A percentile compares a stretch with the other conserved stretches of the same genome.
phyloP scores from a whole-genome alignment of 2,797 vertebrate genomes.

The Characodon lateralis region DNA sequence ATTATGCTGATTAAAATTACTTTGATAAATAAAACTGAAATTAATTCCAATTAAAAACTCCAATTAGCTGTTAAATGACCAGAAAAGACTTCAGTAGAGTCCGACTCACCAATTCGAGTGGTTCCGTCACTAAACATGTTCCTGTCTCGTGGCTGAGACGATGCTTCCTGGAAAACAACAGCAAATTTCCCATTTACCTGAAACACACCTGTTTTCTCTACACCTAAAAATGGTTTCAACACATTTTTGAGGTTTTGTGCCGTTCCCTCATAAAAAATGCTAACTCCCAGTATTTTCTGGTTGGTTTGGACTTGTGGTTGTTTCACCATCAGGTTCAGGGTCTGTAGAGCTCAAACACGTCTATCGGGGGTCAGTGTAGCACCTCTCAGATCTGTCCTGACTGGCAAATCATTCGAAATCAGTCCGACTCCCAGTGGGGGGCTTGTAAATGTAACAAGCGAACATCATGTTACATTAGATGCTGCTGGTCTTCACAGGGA shows the following conservation, averaged over 20 bases:
- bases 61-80: background rate
- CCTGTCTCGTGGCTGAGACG: slow-evolving; percentile 21
- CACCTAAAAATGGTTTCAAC: background rate
- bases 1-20: background rate
- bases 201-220: background rate
- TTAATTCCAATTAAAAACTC: background rate
- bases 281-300: background rate
- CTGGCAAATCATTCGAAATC: too few species aligned
- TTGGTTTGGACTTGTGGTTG: background rate
- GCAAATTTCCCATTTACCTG: background rate
- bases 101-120: slow-evolving; percentile 73
- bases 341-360: background rate
- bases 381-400: too few species aligned
- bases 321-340: background rate
- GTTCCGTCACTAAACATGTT: slow-evolving; percentile 74
- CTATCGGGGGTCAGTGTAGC: background rate
- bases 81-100: background rate
- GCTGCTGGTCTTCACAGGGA: too few species aligned
- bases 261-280: background rate
- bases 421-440: too few species aligned
- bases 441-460: too few species aligned
- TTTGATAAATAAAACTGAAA: background rate
- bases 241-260: background rate
- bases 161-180: slow-evolving; percentile 57
- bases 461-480: too few species aligned